Evolutionary conservation across 2,113 vertebrate species (phyloP).

Genomic region (Crotophaga sulcirostris): DNA sequence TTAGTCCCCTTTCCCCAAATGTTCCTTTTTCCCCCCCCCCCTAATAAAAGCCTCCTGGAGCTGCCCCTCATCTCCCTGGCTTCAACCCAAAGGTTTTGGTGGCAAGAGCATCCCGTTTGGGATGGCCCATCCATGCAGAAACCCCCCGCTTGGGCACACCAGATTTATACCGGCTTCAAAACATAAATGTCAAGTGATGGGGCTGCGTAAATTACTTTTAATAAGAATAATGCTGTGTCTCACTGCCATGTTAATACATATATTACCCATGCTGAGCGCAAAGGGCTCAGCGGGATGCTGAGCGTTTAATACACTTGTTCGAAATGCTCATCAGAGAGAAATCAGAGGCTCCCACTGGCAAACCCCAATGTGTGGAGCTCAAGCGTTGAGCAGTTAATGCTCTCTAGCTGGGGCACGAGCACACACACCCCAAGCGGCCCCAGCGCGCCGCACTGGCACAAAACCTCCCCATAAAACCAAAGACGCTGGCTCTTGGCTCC

Average conservation of each 20-base stretch:
- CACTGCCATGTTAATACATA: not conserved
- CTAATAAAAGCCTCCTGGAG: not conserved
- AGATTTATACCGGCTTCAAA: not conserved
- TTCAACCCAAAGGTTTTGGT: not conserved
- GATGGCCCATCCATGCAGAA: not conserved
- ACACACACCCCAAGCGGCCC: not conserved
- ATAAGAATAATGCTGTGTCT: slow-evolving; percentile 31
- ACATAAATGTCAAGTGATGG: slow-evolving; percentile 16
- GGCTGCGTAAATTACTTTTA: slow-evolving; percentile 4
- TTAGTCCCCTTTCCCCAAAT: not conserved
- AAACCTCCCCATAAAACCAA: not conserved
- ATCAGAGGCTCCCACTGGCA: not conserved
- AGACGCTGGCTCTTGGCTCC: rapidly evolving
- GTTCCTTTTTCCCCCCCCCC: not conserved
- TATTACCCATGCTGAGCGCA: not conserved
- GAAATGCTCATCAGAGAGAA: not conserved
- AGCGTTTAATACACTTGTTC: slow-evolving; percentile 9
- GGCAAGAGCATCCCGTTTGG: not conserved
- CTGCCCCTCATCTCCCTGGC: not conserved
- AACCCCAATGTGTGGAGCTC: slow-evolving; percentile 39
- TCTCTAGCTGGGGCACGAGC: not conserved
- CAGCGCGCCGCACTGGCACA: not conserved
- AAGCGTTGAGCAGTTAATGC: not conserved
- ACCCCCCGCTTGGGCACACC: not conserved
- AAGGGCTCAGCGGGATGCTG: not conserved